Evolutionary conservation across 2,113 vertebrate species (phyloP).

Genomic region (Psilopsiagon aymara): DNA sequence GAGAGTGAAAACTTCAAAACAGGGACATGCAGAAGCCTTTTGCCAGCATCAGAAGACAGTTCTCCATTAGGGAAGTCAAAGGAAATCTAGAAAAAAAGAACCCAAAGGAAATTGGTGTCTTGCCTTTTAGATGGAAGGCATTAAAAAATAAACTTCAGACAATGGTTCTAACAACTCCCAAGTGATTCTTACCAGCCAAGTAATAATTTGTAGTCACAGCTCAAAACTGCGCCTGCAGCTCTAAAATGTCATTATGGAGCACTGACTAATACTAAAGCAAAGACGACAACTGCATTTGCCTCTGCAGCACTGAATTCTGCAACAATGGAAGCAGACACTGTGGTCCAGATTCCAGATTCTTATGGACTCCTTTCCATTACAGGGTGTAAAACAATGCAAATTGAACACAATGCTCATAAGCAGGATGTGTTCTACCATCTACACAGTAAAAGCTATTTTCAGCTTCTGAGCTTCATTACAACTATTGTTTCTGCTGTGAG

Average conservation of each 20-base stretch:
- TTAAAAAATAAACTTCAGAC: constrained; percentile 41
- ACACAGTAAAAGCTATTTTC: constrained; percentile 12
- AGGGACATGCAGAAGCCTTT: background rate
- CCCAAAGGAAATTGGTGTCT: background rate
- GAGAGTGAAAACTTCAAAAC: background rate
- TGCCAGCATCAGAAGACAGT: background rate
- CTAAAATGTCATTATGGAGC: constrained; percentile 19
- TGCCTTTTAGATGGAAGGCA: constrained; percentile 4
- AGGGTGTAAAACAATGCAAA: constrained; percentile 26
- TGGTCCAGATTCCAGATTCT: constrained; percentile 19
- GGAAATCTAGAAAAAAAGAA: constrained; percentile 27
- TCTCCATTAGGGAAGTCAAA: background rate
- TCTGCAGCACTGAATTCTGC: constrained; percentile 12
- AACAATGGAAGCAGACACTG: constrained; percentile 46
- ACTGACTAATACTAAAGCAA: constrained; percentile 26
- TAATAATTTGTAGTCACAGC: constrained; percentile 32
- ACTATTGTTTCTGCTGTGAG: background rate
- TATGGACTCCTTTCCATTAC: constrained; percentile 37
- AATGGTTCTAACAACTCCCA: constrained; percentile 36
- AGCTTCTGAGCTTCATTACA: background rate
- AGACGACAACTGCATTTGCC: constrained; percentile 46
- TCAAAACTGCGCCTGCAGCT: constrained; percentile 35
- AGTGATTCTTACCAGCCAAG: constrained; percentile 45
- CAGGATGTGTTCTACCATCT: background rate
- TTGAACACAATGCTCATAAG: background rate